Conservation (phyloP, 2,888 invertebrate species). For the Clunio marinus region DNA sequence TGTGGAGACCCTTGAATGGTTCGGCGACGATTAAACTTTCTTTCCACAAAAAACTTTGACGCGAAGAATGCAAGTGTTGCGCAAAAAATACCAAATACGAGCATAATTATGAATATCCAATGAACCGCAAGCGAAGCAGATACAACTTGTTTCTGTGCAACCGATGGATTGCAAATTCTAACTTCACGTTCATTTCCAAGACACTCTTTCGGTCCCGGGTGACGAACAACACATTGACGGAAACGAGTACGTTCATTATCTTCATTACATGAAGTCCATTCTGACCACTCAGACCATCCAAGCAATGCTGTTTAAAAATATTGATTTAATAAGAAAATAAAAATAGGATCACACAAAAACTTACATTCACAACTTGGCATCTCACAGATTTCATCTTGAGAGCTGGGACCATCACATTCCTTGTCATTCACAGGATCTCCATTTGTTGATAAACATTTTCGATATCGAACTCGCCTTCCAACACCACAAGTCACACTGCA, state of each 20-base stretch:
- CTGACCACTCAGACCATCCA: slow-evolving; percentile 73
- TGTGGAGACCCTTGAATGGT: slow-evolving; percentile 72
- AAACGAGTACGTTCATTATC: slow-evolving; percentile 65
- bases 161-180: slow-evolving; percentile 56
- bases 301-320: slow-evolving; percentile 54
- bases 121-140: slow-evolving; percentile 40
- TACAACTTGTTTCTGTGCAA: background rate
- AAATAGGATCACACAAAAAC: slow-evolving; percentile 41
- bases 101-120: slow-evolving; percentile 36
- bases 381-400: slow-evolving; percentile 66
- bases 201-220: slow-evolving; percentile 59
- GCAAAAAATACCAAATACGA: slow-evolving; percentile 43
- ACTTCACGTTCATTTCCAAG: slow-evolving; percentile 66
- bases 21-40: slow-evolving; percentile 53
- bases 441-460: slow-evolving; percentile 60
- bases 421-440: slow-evolving; percentile 44
- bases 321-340: slow-evolving; percentile 24
- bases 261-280: slow-evolving; percentile 64
- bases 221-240: slow-evolving; percentile 59
- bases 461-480: slow-evolving; percentile 63
- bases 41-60: slow-evolving; percentile 49
- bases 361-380: slow-evolving; percentile 63
- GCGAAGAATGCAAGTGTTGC: slow-evolving; percentile 44
- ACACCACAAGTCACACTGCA: slow-evolving; percentile 72
- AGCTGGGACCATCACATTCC: slow-evolving; percentile 61